Evolutionary conservation across 2,113 vertebrate genomes (phyloP).

Genomic region (Zosterops japonicus): DNA sequence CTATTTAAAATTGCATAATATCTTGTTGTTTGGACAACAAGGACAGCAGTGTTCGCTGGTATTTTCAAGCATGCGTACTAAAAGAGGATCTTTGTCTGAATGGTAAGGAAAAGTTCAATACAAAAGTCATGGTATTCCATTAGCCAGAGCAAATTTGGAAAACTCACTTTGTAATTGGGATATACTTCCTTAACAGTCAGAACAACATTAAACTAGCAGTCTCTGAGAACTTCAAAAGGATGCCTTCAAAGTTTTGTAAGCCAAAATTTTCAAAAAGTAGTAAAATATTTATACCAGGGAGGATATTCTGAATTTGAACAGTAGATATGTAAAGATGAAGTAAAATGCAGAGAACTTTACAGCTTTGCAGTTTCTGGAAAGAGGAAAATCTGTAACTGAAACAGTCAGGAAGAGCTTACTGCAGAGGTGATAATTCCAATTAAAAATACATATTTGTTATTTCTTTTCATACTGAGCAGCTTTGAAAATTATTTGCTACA

Average conservation of each 20-base stretch:
- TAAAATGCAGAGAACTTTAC: background rate
- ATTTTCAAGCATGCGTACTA: background rate
- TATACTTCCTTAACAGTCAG: background rate
- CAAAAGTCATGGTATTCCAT: background rate
- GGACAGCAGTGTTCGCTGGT: background rate
- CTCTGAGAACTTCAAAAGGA: background rate
- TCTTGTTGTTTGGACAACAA: background rate
- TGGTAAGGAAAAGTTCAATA: background rate
- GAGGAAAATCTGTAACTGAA: rapidly evolving
- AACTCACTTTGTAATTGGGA: background rate
- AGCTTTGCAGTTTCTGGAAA: background rate
- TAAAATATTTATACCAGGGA: background rate
- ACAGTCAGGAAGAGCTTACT: background rate
- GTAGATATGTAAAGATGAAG: background rate
- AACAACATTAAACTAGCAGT: background rate
- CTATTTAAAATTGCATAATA: background rate
- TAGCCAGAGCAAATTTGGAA: background rate
- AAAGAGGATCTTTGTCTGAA: background rate
- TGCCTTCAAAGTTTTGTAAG: background rate
- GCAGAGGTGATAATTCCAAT: background rate
- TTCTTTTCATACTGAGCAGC: background rate
- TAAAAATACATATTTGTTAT: background rate
- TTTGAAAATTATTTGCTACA: background rate
- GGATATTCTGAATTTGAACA: background rate
- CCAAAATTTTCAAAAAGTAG: background rate